Conservation (phyloP, 1,140 invertebrate species). For the Drosophila pseudoobscura region DNA sequence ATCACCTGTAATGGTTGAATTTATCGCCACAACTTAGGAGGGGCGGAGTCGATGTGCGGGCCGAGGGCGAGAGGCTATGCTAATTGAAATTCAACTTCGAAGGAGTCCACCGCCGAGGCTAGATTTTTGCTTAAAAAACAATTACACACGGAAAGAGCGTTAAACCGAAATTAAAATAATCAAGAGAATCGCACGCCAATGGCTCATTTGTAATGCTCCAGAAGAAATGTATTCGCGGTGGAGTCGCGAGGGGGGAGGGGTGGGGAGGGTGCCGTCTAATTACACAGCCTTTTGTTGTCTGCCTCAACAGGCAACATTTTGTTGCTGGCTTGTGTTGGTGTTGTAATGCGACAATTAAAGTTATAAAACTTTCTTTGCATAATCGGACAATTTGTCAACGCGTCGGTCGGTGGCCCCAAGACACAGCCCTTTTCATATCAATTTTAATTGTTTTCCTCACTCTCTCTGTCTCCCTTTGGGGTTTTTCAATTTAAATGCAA, state of each 20-base stretch:
- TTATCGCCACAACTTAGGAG: not conserved
- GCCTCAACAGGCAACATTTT: constrained; percentile 26
- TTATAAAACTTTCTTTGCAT: constrained; percentile 57
- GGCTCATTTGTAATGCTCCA: constrained; percentile 77
- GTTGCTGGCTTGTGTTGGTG: constrained; percentile 15
- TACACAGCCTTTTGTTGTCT: constrained; percentile 51
- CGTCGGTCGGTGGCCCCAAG: not conserved
- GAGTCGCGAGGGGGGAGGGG: not conserved
- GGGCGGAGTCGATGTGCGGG: not conserved
- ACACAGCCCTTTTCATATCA: constrained; percentile 54
- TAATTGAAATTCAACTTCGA: not conserved
- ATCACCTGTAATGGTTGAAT: not conserved
- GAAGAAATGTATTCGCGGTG: constrained; percentile 13
- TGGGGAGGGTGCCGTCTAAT: constrained; percentile 38
- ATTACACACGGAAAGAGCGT: constrained; percentile 55
- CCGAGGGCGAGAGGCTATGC: not conserved
- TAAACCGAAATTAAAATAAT: constrained; percentile 65
- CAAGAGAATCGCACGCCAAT: constrained; percentile 62
- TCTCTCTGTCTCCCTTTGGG: not conserved
- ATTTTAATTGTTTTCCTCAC: constrained; percentile 38
- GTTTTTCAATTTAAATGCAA: constrained; percentile 69
- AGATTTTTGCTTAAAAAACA: constrained; percentile 74
- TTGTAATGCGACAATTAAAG: constrained; percentile 69
- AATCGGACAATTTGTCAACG: constrained; percentile 72
- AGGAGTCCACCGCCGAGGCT: not conserved